A percentile compares a stretch with the other conserved stretches of the same genome.
Evolutionary conservation across 2,888 invertebrate genomes (phyloP).

Genomic region (Phorcus lineatus): DNA sequence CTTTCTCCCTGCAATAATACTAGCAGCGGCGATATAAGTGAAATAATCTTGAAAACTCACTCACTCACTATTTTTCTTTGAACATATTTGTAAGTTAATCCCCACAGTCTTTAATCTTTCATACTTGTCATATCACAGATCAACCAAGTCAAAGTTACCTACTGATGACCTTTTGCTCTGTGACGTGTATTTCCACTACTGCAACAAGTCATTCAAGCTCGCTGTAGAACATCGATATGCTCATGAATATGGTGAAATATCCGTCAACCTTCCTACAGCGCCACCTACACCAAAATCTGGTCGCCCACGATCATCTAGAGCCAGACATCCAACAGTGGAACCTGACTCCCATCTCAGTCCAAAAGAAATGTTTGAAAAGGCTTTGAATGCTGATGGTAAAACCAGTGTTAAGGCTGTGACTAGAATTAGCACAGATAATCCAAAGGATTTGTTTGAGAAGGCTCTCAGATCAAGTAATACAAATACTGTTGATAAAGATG

Average conservation of each 20-base stretch:
- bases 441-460: conserved; percentile 59
- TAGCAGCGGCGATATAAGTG: no score
- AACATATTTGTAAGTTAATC: no score
- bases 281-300: conserved; percentile 53
- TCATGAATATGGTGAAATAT: conserved; percentile 70
- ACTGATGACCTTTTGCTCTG: conserved; percentile 32
- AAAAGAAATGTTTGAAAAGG: conserved; percentile 53
- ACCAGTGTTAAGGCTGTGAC: neutral
- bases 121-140: conserved; percentile 11
- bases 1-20: no score
- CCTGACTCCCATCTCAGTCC: conserved; percentile 29
- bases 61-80: no score
- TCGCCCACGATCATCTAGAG: conserved; percentile 45
- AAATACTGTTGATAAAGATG: no score
- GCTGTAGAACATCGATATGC: conserved; percentile 67
- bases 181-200: conserved; percentile 58
- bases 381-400: conserved; percentile 32
- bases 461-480: conserved; percentile 33
- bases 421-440: conserved; percentile 37
- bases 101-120: no score
- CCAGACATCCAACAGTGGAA: conserved; percentile 20
- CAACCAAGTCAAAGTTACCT: conserved; percentile 10
- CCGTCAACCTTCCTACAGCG: conserved; percentile 51
- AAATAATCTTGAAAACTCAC: no score
- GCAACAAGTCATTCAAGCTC: conserved; percentile 60